Base-by-base conservation (phyloP, 2,113 vertebrate species). In the Asarcornis scutulata region DNA sequence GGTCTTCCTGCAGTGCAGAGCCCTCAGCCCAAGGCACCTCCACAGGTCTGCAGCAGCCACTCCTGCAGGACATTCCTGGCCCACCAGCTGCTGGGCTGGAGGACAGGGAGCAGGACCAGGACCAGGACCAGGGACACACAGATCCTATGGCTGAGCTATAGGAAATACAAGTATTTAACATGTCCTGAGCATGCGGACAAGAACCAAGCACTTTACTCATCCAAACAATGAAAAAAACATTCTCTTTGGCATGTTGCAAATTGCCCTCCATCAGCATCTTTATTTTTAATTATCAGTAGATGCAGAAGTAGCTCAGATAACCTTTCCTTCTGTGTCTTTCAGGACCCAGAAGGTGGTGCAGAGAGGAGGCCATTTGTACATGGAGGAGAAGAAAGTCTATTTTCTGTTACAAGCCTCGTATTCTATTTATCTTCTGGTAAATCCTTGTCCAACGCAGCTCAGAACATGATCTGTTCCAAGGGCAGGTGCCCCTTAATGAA, bases 351-450 rank as follows among this genome's bases (percentile, higher is more conserved):
- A 83, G 53, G 23, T 27, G 23, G 27, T 66, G 8, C 29, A 56
- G 29, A 86, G 40, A 83, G 21, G 5, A 89, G 20, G 32, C 14
- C 76, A 62, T 86, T 79, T 92, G 67, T 91, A 87, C 10, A 13
- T 3, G 13, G 62, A 95, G n/a, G 11, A 83, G 83, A 81, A 86
- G 40, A 40, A 89, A 95, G 48, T 73, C 79, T 79, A 42, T 89
- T 96, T 95, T 97, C 86, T 94, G 90, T 96, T 96, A 96, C 71
- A 91, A 94, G 36, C 52, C 53, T 68, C 34, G 34, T 91, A 96
- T 95, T 97, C 94, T 93, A 97, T 97, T 97, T 97, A 96, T 97
- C 96, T 97, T 96, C 90, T 91, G 91, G 67, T 93, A 96, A 97
- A 71, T 94, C 95, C 94, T 96, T 96, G 95, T 97, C 94, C 94